A percentile compares a stretch with the other conserved stretches of the same genome.
Evolutionary conservation across 2,797 vertebrate species (phyloP).

Genomic region (Arctocebus calabarensis): DNA sequence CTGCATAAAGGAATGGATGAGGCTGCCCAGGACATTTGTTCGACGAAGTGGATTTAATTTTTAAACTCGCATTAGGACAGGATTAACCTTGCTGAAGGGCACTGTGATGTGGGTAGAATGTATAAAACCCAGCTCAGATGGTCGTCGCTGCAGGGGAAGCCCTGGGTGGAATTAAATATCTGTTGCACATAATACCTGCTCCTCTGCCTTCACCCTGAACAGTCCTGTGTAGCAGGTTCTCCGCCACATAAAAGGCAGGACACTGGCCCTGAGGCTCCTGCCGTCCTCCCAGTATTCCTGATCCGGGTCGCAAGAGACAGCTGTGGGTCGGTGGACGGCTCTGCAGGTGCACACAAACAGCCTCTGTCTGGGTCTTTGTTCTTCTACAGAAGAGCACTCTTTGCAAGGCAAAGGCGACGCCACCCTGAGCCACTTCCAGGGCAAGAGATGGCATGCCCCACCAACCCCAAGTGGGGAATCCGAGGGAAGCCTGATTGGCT

Average conservation of each 20-base stretch:
- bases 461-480: not conserved
- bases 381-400: not conserved
- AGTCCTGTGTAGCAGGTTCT: not conserved
- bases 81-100: slow-evolving; percentile 85
- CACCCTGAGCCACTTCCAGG: not conserved
- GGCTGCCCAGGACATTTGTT: slow-evolving; percentile 64
- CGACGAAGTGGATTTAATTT: slow-evolving; percentile 70
- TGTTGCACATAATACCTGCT: slow-evolving; percentile 3
- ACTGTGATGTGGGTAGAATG: not conserved
- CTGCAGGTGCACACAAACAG: not conserved
- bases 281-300: accelerated
- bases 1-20: slow-evolving; percentile 30
- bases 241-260: not conserved
- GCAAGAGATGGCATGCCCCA: not conserved
- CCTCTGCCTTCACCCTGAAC: not conserved
- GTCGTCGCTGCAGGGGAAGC: slow-evolving; percentile 15
- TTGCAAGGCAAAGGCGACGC: not conserved
- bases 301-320: not conserved
- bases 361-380: not conserved
- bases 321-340: accelerated
- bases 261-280: accelerated
- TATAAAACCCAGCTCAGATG: slow-evolving; percentile 38
- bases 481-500: slow-evolving; percentile 46
- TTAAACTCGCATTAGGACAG: slow-evolving; percentile 63
- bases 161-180: slow-evolving; percentile 67